Conservation (phyloP, 92 coral and sea anemone genomes). For the Metridium senile region DNA sequence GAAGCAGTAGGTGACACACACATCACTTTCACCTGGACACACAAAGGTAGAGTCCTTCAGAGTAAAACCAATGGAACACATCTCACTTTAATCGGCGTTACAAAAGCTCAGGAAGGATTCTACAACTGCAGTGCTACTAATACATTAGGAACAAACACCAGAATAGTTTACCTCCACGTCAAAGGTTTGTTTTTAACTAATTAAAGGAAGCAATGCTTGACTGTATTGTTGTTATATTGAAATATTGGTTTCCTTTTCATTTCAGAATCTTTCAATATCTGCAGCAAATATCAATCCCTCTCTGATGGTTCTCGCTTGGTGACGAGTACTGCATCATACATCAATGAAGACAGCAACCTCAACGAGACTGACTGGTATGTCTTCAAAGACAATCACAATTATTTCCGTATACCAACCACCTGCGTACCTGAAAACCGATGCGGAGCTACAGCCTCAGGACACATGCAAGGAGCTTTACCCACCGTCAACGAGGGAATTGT, state of each 20-base stretch:
- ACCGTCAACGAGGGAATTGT: constrained; percentile 32
- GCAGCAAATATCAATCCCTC: constrained; percentile 11
- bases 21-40: constrained; percentile 39
- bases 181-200: not conserved
- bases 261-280: constrained; percentile 8
- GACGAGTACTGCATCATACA: not conserved
- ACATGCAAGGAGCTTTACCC: constrained; percentile 24
- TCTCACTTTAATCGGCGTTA: constrained; percentile 23
- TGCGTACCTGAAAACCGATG: constrained; percentile 15
- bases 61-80: constrained; percentile 31
- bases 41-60: constrained; percentile 38
- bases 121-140: constrained; percentile 6
- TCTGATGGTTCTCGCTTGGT: constrained; percentile 19
- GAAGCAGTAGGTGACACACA: constrained; percentile 35
- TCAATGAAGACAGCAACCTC: constrained; percentile 23
- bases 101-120: constrained; percentile 9
- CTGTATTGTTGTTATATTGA: not conserved
- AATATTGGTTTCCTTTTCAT: not conserved
- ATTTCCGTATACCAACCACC: constrained; percentile 14
- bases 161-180: constrained; percentile 1
- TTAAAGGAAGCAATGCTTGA: not conserved
- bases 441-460: constrained; percentile 22
- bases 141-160: not conserved
- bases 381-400: constrained; percentile 10
- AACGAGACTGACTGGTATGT: constrained; percentile 20